Evolutionary conservation across 2,888 invertebrate species (phyloP).

Genomic region (Drosophila tripunctata): DNA sequence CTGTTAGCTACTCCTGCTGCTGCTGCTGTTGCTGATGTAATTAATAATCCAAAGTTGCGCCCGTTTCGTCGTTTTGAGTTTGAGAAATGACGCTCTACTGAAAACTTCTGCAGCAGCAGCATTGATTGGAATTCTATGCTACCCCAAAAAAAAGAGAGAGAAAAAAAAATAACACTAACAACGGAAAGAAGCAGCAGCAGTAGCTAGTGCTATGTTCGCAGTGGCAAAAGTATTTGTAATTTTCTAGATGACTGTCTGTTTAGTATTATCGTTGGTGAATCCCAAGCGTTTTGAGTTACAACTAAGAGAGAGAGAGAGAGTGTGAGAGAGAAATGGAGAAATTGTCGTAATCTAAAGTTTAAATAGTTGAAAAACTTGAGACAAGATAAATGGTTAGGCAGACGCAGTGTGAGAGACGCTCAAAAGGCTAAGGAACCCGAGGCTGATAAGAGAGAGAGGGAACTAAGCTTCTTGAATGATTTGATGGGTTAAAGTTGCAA

Average conservation of each 20-base stretch:
- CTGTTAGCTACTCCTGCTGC: too few relatives aligned
- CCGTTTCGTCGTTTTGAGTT: constrained; percentile 77
- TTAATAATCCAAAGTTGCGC: constrained; percentile 78
- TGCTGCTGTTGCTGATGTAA: constrained; percentile 60
- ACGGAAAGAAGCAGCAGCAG: neutral
- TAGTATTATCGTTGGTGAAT: constrained; percentile 42
- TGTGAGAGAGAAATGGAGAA: constrained; percentile 49
- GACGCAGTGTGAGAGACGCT: constrained; percentile 21
- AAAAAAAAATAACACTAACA: constrained; percentile 12
- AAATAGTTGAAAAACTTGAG: constrained; percentile 62
- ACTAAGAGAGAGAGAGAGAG: constrained; percentile 4
- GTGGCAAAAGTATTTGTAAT: constrained; percentile 77
- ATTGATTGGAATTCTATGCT: constrained; percentile 72
- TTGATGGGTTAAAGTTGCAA: constrained; percentile 47
- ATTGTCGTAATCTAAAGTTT: constrained; percentile 77
- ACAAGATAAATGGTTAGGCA: constrained; percentile 59
- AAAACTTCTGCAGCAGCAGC: constrained; percentile 30
- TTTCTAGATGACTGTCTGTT: constrained; percentile 68
- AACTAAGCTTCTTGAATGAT: constrained; percentile 44
- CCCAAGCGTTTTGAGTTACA: constrained; percentile 71
- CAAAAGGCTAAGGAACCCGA: neutral
- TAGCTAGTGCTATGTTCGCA: constrained; percentile 46
- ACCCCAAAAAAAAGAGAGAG: constrained; percentile 19
- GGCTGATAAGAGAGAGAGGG: neutral
- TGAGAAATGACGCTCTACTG: constrained; percentile 71